These are phyloP conservation scores for Drosophila austrosaltans DNA, from an alignment of 2,888 invertebrate genomes.

Conservation along the genomic window DNA sequence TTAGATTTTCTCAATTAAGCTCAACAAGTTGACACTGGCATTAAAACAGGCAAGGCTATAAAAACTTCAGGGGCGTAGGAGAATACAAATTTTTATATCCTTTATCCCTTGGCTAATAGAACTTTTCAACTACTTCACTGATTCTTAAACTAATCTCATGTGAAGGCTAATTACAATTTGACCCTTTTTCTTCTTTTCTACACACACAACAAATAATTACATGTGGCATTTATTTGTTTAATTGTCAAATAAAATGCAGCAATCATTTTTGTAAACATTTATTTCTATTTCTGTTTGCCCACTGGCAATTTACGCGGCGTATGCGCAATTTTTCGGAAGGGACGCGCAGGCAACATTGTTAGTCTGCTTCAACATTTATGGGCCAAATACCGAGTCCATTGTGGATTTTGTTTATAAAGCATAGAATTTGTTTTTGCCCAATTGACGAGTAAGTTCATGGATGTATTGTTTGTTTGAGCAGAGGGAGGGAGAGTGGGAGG, in stretches of 20 bases:
- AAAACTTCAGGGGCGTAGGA: conserved; percentile 41
- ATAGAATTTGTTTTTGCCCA: conserved; percentile 15
- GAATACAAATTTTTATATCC: too few species aligned
- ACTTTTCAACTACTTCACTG: conserved; percentile 5
- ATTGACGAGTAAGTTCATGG: conserved; percentile 5
- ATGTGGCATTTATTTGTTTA: conserved; percentile 52
- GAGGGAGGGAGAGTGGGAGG: background rate
- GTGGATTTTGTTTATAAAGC: conserved; percentile 24
- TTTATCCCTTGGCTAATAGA: background rate
- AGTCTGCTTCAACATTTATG: conserved; percentile 64
- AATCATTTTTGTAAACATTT: conserved; percentile 68
- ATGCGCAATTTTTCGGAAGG: conserved; percentile 32
- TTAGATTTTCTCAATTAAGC: conserved; percentile 56
- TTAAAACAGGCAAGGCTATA: conserved; percentile 24
- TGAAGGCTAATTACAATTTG: conserved; percentile 71
- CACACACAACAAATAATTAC: conserved; percentile 15
- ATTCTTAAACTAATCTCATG: conserved; percentile 62
- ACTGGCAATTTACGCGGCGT: conserved; percentile 18
- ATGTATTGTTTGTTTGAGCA: background rate
- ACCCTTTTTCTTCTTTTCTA: conserved; percentile 6
- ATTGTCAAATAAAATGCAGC: conserved; percentile 64
- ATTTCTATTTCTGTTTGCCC: conserved; percentile 24
- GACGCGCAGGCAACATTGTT: conserved; percentile 17
- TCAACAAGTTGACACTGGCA: conserved; percentile 36
- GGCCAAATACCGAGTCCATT: conserved; percentile 26